These are phyloP conservation scores for Zophobas atratus DNA, from an alignment of 1,140 invertebrate species.

Conservation along the genomic window DNA sequence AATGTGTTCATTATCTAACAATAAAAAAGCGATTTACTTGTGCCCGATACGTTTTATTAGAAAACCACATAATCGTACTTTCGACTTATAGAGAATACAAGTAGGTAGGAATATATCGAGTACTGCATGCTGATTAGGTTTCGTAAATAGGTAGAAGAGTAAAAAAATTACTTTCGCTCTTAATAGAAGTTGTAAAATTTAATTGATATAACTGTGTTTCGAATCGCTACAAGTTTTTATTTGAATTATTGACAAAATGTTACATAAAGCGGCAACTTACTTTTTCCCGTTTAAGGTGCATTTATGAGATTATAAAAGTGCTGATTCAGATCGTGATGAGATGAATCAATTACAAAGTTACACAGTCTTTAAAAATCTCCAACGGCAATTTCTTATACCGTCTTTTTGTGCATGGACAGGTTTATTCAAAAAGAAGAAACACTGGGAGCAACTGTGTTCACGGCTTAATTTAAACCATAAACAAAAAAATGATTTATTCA, in stretches of 20 bases:
- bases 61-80: neutral
- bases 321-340: constrained; percentile 4
- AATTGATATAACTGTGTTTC: constrained; percentile 22
- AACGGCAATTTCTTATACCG: too few species aligned
- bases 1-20: too few species aligned
- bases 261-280: constrained; percentile 1
- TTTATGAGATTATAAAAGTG: constrained; percentile 26
- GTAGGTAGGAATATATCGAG: neutral
- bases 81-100: neutral
- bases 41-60: too few species aligned
- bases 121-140: constrained; percentile 1
- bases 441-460: too few species aligned
- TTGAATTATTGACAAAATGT: constrained; percentile 21
- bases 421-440: too few species aligned
- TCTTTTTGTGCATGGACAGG: too few species aligned
- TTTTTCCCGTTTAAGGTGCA: constrained; percentile 9
- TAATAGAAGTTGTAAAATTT: constrained; percentile 12
- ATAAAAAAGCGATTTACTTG: too few species aligned
- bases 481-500: too few species aligned
- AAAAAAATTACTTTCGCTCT: constrained; percentile 29
- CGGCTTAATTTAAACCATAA: too few species aligned
- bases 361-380: too few species aligned
- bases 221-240: constrained; percentile 28
- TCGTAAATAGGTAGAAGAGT: neutral
- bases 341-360: neutral